Percentiles rank a stretch among this genome's conserved stretches.
Conservation (phyloP, 2,797 vertebrate genomes). For the Cuculus canorus region DNA sequence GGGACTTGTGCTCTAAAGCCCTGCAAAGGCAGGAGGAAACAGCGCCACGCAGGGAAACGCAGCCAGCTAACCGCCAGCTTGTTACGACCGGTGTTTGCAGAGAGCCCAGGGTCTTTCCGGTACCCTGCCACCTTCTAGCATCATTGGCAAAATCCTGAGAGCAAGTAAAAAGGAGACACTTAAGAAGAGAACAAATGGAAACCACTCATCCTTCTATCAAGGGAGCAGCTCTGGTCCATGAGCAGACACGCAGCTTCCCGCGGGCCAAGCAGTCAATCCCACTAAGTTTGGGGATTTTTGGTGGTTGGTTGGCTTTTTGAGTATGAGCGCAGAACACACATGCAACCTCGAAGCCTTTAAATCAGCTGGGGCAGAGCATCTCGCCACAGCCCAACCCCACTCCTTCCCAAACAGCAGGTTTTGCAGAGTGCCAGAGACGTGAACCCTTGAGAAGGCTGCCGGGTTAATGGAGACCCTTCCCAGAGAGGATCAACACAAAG, state of each 20-base stretch:
- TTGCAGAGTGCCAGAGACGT: not conserved
- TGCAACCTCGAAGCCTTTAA: constrained; percentile 1
- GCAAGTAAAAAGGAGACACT: not conserved
- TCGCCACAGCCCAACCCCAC: not conserved
- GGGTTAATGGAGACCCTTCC: constrained; percentile 9
- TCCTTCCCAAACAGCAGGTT: constrained; percentile 1
- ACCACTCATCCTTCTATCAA: not conserved
- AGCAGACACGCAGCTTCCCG: not conserved
- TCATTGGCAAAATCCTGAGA: not conserved
- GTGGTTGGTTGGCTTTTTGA: not conserved
- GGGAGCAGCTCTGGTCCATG: not conserved
- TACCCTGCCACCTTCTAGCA: not conserved
- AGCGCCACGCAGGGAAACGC: not conserved
- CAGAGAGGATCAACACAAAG: not conserved
- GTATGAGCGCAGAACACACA: not conserved
- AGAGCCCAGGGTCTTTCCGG: not conserved
- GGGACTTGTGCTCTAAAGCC: not conserved
- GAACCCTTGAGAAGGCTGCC: not conserved
- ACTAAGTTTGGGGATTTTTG: not conserved
- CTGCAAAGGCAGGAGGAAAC: not conserved
- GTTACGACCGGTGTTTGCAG: not conserved
- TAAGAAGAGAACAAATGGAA: not conserved
- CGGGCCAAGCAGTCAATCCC: not conserved
- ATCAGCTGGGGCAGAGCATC: not conserved
- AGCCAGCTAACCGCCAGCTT: not conserved